Evolutionary conservation across 2,888 invertebrate species (phyloP), one percentile per base, ranked within the genome.

Genomic region (Erebia ligea): DNA sequence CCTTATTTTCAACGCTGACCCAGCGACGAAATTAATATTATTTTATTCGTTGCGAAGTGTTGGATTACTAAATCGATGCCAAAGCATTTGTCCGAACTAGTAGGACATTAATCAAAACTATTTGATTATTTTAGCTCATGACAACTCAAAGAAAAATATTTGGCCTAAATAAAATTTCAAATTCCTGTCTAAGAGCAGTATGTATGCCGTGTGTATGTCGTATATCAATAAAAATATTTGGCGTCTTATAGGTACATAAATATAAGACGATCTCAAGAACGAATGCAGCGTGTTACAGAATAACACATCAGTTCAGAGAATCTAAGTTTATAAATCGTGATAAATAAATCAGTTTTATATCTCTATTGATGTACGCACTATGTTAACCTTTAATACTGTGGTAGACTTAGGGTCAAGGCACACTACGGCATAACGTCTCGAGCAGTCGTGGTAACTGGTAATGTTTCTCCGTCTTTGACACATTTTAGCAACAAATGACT

Each of bases 321-420:
- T 67, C 68, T 56, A 67, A 67, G 66, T 69, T 70, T 69, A 57
- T 65, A 68, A 73, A 70, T 73, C 72, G 68, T 69, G 62, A 69
- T 50, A 66, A 68, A 72, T 73, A 73, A 72, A 70, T 72, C 72
- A 70, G 67, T 70, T 62, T 66, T 67, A 68, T 73, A 70, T 69
- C 70, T 68, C 52, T 71, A 73, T 68, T 67, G 69, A 68, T 48
- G 67, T 69, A 70, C 67, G 61, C 45, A 67, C 66, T 48, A 25
- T 48, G 42, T 34, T 67, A 58, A 67, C 67, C 67, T 67, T 67
- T 58, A 50, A 17, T 42, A 50, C 21, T n/a, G 34, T 65, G n/a
- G 42, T 40, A 48, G 58, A 48, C n/a, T 58, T 67, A 58, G 67
- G 67, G 57, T 67, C 67, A 67, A 58, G 13, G 54, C 45, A 54